Evolutionary conservation across 2,888 invertebrate genomes (phyloP), one percentile per base, ranked within the genome.

Genomic region (Drosophila maculinotata): DNA sequence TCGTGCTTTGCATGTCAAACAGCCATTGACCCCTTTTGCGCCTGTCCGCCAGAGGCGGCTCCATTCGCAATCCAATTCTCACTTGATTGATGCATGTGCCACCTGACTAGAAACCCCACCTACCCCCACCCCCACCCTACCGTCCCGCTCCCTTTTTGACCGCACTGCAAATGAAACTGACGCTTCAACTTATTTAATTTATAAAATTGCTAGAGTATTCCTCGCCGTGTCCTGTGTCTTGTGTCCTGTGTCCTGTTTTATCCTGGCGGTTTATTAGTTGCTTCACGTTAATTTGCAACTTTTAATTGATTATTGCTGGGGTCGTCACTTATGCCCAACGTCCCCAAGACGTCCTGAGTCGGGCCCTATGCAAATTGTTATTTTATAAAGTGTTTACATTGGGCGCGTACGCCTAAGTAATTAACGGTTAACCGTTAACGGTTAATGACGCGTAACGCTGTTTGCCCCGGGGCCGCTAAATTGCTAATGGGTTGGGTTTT

Each of bases 171-270:
- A 64, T 57, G 48, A 49, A 80, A 65, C 45, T 59, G 70, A 65
- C 73, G 87, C 79, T 75, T 84, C 67, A 79, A 89, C 85, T 87
- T 86, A 87, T 89, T 89, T 87, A 87, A 89, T 89, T 89, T 89
- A 71, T 72, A 76, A 86, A 88, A 88, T 87, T 79, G 74, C 79
- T 45, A 64, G 56, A 58, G 70, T 67, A 63, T 65, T 80, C 67
- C 44, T 52, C 28, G 53, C 28, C 39, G 30, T 39, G 28, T 57
- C 33, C 51, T 41, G 42, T 35, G 42, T 52, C 26, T 72, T 31
- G 45, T 31, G 17, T 44, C 15, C 28, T n/a, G 8, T 65, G 48
- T n/a, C n/a, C 20, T 3, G 20, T 35, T 54, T 12, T 62, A 48
- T 53, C 54, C 64, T 25, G 41, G n/a, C 72, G 20, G 67, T 72